Base-by-base conservation (phyloP, 2,113 vertebrate species). In the Carollia perspicillata region DNA sequence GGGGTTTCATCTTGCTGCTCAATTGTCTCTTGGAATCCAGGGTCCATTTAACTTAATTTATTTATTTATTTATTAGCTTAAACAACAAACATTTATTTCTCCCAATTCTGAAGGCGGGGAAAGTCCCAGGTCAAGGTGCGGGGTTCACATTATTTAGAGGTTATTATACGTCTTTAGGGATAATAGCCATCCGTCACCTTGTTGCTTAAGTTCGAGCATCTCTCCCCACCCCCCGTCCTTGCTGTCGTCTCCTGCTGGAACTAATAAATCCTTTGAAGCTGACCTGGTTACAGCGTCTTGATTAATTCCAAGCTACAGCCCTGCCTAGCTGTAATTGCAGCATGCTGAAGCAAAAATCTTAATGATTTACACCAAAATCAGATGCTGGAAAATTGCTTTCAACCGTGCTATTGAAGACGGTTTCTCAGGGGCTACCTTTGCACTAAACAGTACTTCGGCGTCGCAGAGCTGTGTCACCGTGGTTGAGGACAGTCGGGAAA, bases 321-420 rank as follows among this genome's bases (percentile, higher is more conserved):
- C 78, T 84, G 69, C 47, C 95, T 93, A 2, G 47, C 96, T 97
- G 13, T 96, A 97, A 98, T 97, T 96, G 96, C 68, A 26, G 84
- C 69, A 37, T 89, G 95, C 51, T 80, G 93, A 94, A 86, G 97
- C 92, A 90, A 95, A 97, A 95, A 84, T 84, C 51, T n/a, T 97
- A 97, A 98, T 0, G 9, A 97, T 97, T 98, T 97, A 96, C 79
- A 97, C 93, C 92, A 97, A 98, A 98, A 90, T 4, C 96, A 97
- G 95, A 97, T 87, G 55, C 92, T 98, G 94, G 95, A 98, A 98
- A 98, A 98, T 97, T 97, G 86, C 94, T 98, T 98, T 97, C 58
- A 7, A 98, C 90, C 47, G 84, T 91, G 94, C 44, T 78, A 33
- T 83, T 95, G 89, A 95, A 75, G 90, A 92, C 93, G 77, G 95